Conservation (phyloP, 2,113 vertebrate species). For the Bujurquina vittata region DNA sequence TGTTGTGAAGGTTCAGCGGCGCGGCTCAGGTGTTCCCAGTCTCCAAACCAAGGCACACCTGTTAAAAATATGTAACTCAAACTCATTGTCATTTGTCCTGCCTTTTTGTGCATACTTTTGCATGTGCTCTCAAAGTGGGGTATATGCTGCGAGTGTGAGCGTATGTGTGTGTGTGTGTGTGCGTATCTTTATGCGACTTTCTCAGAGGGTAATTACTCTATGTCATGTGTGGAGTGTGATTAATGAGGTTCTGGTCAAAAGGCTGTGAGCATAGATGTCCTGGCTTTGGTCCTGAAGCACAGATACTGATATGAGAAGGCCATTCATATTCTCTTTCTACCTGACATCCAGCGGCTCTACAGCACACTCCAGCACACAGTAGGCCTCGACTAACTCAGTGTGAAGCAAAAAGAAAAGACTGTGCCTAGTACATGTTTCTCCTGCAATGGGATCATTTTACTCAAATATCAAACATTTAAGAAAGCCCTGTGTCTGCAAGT, state of each 20-base stretch:
- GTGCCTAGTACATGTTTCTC: not conserved
- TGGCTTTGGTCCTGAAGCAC: conserved; percentile 62
- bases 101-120: conserved; percentile 15
- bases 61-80: conserved; percentile 39
- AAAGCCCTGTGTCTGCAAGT: not conserved
- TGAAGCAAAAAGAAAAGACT: not conserved
- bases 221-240: conserved; percentile 78
- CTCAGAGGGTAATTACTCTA: conserved; percentile 74
- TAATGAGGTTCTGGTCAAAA: conserved; percentile 77
- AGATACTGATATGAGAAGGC: conserved; percentile 57
- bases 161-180: not conserved
- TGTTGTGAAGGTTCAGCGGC: not conserved
- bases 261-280: conserved; percentile 69
- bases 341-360: conserved; percentile 32
- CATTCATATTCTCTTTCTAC: conserved; percentile 38
- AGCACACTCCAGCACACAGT: not conserved
- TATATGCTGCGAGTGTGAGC: not conserved
- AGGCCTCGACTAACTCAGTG: not conserved
- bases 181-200: conserved; percentile 47
- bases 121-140: not conserved
- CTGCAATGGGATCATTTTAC: not conserved
- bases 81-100: conserved; percentile 4
- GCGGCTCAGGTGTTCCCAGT: not conserved
- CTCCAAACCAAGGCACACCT: conserved; percentile 21
- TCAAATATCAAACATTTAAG: not conserved